These are phyloP conservation scores for Hypsopygia costalis DNA, from an alignment of 2,888 invertebrate species.

Conservation along the genomic window DNA sequence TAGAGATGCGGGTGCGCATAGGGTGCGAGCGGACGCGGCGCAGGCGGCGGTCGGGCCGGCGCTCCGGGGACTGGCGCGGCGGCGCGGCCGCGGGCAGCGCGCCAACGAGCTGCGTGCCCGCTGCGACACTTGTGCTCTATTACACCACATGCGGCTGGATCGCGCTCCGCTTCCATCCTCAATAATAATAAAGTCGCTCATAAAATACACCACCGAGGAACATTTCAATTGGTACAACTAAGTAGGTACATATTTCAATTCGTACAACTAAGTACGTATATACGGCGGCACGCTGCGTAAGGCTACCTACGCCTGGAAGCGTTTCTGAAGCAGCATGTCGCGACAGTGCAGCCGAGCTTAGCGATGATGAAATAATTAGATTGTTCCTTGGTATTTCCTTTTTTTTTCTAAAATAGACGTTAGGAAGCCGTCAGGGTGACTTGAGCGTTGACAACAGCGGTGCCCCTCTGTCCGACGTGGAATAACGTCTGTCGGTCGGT, in stretches of 20 bases:
- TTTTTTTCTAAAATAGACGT: too few relatives aligned
- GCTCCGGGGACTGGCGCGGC: conserved; percentile 64
- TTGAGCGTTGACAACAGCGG: conserved; percentile 24
- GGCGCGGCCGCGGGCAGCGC: conserved; percentile 45
- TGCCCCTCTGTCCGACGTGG: conserved; percentile 22
- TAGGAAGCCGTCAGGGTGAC: conserved; percentile 14
- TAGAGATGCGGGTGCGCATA: conserved; percentile 13
- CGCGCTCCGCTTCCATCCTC: conserved; percentile 37
- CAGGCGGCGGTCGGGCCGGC: conserved; percentile 61
- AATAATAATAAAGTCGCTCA: conserved; percentile 61
- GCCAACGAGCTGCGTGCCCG: conserved; percentile 52
- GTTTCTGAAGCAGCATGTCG: too few relatives aligned
- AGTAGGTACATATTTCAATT: too few relatives aligned
- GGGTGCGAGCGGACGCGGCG: conserved; percentile 32
- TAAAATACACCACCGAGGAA: conserved; percentile 37
- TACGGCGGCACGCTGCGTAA: too few relatives aligned
- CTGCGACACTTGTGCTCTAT: conserved; percentile 63
- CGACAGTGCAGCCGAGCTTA: too few relatives aligned
- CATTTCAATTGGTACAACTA: conserved; percentile 24
- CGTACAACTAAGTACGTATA: too few relatives aligned
- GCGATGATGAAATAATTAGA: too few relatives aligned
- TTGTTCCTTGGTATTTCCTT: too few relatives aligned
- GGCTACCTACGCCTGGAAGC: too few relatives aligned
- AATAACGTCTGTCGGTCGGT: conserved; percentile 20
- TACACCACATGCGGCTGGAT: conserved; percentile 55